Base-by-base conservation (phyloP, 2,888 invertebrate genomes). In the Nomada ruficornis region DNA sequence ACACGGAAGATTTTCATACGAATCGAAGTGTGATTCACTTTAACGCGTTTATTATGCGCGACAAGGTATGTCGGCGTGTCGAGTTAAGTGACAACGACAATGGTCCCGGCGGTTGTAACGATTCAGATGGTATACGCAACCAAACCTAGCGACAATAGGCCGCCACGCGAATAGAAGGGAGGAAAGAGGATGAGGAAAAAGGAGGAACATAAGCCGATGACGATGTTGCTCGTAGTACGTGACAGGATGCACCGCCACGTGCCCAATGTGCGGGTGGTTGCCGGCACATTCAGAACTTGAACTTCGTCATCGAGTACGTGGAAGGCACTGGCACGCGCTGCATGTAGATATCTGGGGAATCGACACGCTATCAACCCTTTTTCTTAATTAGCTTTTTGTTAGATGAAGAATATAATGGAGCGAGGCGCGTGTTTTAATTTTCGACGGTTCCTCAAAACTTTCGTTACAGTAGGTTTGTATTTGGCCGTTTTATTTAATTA, bases 231-330 rank as follows among this genome's bases (percentile, higher is more conserved):
- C 76, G 80, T 68, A 29, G 70, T 90, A 90, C 91, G 90, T 90
- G 90, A 91, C 91, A 87, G 90, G 88, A 90, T 88, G 89, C 84
- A 54, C 67, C 55, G 90, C 89, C 91, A 90, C 90, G 91, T 89
- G 90, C 90, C 90, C 72, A 64, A 60, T 78, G 75, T 36, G 77
- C 78, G 83, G 82, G 78, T 82, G 85, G 81, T 57, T 81, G 71
- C 42, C 47, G 57, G 18, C 52, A 47, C 70, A 67, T 29, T 36
- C 83, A 76, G 44, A 65, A 81, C 55, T 82, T 79, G 81, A 78
- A 74, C 77, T 78, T 81, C 64, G 77, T 71, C 83, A 60, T 69
- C 82, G 77, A 9, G 15, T 72, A 70, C 82, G 60, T 77, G 77
- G 69, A 69, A 80, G 47, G 73, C 52, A 64, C 54, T 42, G 65